Evolutionary conservation across 2,113 vertebrate species (phyloP).

Genomic region (Rhinogobius similis): DNA sequence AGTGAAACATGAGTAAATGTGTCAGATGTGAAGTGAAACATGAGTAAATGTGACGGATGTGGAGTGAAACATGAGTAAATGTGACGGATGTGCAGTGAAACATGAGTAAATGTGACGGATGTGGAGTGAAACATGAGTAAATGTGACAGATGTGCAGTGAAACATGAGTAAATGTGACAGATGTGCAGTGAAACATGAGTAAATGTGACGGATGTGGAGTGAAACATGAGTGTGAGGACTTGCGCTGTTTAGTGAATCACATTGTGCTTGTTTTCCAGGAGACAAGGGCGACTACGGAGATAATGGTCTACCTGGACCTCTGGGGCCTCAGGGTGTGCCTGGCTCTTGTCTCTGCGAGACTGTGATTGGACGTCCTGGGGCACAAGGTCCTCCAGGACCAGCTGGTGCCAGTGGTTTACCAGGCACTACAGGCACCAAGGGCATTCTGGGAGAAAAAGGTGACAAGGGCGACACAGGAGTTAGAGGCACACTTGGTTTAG

Average conservation of each 20-base stretch:
- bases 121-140: too few relatives aligned
- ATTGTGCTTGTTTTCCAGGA: slow-evolving; percentile 59
- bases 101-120: too few relatives aligned
- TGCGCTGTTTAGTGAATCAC: background rate
- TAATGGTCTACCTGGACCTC: slow-evolving; percentile 52
- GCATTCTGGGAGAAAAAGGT: slow-evolving; percentile 55
- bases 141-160: too few relatives aligned
- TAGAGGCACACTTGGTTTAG: slow-evolving; percentile 19
- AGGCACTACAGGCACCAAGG: slow-evolving; percentile 53
- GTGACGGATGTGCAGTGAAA: too few relatives aligned
- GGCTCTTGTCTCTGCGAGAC: slow-evolving; percentile 68
- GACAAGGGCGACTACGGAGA: slow-evolving; percentile 71
- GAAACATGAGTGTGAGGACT: background rate
- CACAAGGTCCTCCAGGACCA: slow-evolving; percentile 58
- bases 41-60: too few relatives aligned
- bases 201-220: too few relatives aligned
- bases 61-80: too few relatives aligned
- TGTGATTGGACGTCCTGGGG: slow-evolving; percentile 54
- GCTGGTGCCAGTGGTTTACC: slow-evolving; percentile 66
- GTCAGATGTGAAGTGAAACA: too few relatives aligned
- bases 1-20: too few relatives aligned
- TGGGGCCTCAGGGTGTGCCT: slow-evolving; percentile 62
- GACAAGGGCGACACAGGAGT: slow-evolving; percentile 59
- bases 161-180: too few relatives aligned
- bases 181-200: too few relatives aligned